phyloP scores from a whole-genome alignment of 2,113 vertebrate genomes.

The Lamprologus lemairii region DNA sequence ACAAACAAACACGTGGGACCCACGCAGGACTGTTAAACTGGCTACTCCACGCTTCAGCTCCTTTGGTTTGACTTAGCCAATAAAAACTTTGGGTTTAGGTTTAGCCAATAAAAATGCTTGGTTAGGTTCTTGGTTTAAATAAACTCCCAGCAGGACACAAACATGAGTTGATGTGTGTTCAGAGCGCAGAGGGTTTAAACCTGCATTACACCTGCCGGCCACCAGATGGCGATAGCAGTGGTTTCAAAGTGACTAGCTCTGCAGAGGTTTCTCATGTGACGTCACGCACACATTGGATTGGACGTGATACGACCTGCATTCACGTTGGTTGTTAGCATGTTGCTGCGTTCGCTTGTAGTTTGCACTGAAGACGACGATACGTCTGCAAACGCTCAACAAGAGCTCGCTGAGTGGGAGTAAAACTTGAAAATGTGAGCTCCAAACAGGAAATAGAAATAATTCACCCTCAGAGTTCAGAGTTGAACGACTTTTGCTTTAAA shows the following conservation, averaged over 20 bases:
- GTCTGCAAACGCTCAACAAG: neutral
- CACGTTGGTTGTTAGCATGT: neutral
- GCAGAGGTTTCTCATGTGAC: neutral
- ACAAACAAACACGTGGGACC: neutral
- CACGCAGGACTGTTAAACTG: neutral
- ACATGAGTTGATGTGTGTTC: neutral
- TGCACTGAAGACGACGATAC: neutral
- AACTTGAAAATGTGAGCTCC: neutral
- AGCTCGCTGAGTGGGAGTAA: neutral
- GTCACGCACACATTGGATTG: neutral
- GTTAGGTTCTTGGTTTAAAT: neutral
- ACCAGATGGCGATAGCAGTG: neutral
- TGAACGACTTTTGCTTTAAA: neutral
- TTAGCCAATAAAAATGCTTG: neutral
- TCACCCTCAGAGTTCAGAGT: neutral
- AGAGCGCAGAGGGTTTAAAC: fast-evolving
- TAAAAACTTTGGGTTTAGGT: neutral
- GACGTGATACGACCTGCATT: neutral
- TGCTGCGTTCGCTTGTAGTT: neutral
- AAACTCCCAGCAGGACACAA: neutral
- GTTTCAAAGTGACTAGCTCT: neutral
- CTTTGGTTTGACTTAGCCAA: neutral
- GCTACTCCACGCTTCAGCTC: fast-evolving
- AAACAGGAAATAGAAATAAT: neutral
- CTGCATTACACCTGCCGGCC: neutral